phyloP scores from a whole-genome alignment of 1,140 invertebrate species.

The Drosophila virilis region DNA sequence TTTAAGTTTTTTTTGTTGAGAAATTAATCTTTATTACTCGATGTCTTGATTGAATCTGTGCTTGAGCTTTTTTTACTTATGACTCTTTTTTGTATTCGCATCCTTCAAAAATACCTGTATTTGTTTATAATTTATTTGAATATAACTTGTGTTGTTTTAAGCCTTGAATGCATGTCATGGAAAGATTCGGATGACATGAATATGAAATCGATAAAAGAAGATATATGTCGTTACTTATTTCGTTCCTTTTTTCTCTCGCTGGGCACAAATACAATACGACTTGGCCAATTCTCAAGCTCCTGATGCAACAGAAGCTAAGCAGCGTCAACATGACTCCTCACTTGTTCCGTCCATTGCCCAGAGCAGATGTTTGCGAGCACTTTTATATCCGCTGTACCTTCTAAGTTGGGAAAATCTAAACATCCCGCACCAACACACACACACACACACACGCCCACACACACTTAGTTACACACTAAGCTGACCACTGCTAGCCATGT shows the following conservation, averaged over 20 bases:
- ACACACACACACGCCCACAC: neutral
- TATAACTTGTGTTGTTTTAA: too few relatives aligned
- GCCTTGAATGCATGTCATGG: neutral
- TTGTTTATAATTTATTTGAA: too few relatives aligned
- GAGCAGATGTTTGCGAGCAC: conserved; percentile 39
- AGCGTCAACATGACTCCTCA: conserved; percentile 28
- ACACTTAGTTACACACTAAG: conserved; percentile 49
- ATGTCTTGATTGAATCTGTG: too few relatives aligned
- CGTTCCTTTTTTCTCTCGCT: neutral
- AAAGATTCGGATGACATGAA: neutral
- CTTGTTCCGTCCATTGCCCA: conserved; percentile 23
- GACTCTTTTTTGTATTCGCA: too few relatives aligned
- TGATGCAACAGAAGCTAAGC: conserved; percentile 8
- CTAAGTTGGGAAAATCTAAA: conserved; percentile 16
- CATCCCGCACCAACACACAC: conserved; percentile 21
- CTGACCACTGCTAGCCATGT: conserved; percentile 58
- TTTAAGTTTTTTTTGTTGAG: too few relatives aligned
- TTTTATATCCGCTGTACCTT: conserved; percentile 21
- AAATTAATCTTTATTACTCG: too few relatives aligned
- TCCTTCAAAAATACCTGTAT: too few relatives aligned
- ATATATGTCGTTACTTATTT: neutral
- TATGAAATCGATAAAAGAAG: neutral
- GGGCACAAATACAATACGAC: neutral
- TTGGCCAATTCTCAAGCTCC: conserved; percentile 4
- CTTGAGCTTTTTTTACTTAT: too few relatives aligned